A percentile compares a stretch with the other conserved stretches of the same genome.
These are phyloP conservation scores for Sycophila texana DNA, from an alignment of 2,888 invertebrate genomes.

Conservation along the genomic window DNA sequence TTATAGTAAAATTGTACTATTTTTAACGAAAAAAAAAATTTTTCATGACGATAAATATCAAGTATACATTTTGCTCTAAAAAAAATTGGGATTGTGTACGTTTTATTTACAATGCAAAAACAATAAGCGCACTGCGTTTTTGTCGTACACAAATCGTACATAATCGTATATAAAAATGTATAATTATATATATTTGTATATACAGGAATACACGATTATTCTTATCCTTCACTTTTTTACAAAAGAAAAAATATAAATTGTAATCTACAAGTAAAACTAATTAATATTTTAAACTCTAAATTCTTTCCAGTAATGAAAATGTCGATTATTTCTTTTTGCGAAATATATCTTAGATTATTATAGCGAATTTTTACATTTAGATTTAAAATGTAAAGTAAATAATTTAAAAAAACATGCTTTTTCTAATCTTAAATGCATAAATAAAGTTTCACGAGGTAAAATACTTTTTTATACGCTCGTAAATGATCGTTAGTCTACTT, in stretches of 20 bases:
- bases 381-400: no score
- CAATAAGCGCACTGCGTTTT: slow-evolving; percentile 11
- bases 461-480: slow-evolving; percentile 41
- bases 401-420: no score
- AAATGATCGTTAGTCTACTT: slow-evolving; percentile 29
- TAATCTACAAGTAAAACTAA: slow-evolving; percentile 10
- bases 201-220: slow-evolving; percentile 22
- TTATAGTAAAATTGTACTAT: slow-evolving; percentile 50
- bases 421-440: not conserved
- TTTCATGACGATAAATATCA: slow-evolving; percentile 46
- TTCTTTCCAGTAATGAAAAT: not conserved
- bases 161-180: slow-evolving; percentile 21
- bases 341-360: slow-evolving; percentile 11
- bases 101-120: slow-evolving; percentile 36
- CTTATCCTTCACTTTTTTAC: slow-evolving; percentile 46
- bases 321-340: slow-evolving; percentile 21
- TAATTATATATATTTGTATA: slow-evolving; percentile 48
- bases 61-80: slow-evolving; percentile 34
- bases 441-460: slow-evolving; percentile 14
- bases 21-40: slow-evolving; percentile 45
- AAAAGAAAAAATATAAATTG: slow-evolving; percentile 10
- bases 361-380: slow-evolving; percentile 15
- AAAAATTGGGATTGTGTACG: slow-evolving; percentile 32
- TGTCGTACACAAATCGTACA: slow-evolving; percentile 31
- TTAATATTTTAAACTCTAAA: no score